A percentile compares a stretch with the other conserved stretches of the same genome.
These are phyloP conservation scores for Melanargia galathea DNA, from an alignment of 2,888 invertebrate genomes.

Conservation along the genomic window DNA sequence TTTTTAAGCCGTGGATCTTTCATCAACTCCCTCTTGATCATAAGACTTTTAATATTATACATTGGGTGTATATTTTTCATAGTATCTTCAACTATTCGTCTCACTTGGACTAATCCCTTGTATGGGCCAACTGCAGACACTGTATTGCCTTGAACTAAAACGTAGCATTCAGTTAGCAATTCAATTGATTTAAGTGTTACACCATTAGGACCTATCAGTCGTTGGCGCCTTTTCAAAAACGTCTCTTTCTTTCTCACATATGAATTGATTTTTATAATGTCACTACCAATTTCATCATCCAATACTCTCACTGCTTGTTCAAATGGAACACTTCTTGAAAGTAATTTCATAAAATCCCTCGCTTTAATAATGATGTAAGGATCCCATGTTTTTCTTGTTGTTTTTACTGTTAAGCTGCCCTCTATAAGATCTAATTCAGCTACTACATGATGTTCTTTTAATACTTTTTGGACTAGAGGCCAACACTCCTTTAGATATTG, in stretches of 20 bases:
- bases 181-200: conserved; percentile 98
- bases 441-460: conserved; percentile 89
- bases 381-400: conserved; percentile 99
- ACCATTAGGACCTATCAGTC: conserved; percentile 98
- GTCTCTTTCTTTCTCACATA: conserved; percentile 95
- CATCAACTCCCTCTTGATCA: conserved; percentile 97
- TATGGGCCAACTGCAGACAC: conserved; percentile 98
- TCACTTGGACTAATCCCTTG: conserved; percentile 92
- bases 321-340: conserved; percentile 97
- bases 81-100: conserved; percentile 96
- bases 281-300: conserved; percentile 95
- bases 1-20: conserved; percentile 95
- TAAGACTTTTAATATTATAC: conserved; percentile 97
- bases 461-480: conserved; percentile 94
- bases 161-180: conserved; percentile 96
- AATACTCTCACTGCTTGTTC: conserved; percentile 95
- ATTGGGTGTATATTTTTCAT: conserved; percentile 99
- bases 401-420: conserved; percentile 96
- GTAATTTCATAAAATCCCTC: conserved; percentile 95
- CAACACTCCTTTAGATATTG: conserved; percentile 97
- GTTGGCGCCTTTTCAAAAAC: conserved; percentile 96
- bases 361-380: conserved; percentile 98
- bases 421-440: conserved; percentile 96
- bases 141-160: conserved; percentile 98
- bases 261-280: conserved; percentile 97